These are phyloP conservation scores for Saxidomus purpurata DNA, from an alignment of 1,140 invertebrate species.

Conservation along the genomic window DNA sequence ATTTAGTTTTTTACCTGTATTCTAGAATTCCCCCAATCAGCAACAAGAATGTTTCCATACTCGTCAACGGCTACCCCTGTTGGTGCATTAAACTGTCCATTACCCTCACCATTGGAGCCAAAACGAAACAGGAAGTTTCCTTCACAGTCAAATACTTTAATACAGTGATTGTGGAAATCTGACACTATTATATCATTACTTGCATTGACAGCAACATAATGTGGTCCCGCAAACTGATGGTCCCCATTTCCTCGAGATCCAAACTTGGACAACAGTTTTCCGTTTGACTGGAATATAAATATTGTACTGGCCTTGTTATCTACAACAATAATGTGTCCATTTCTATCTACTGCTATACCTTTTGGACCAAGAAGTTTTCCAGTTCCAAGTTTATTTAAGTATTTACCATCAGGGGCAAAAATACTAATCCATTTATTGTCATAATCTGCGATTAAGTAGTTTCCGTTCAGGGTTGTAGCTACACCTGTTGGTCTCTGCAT, in stretches of 20 bases:
- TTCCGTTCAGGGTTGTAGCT: conserved; percentile 87
- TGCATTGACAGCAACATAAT: conserved; percentile 88
- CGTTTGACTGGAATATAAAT: conserved; percentile 88
- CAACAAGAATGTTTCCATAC: conserved; percentile 88
- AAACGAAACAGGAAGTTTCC: conserved; percentile 85
- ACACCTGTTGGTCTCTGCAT: conserved; percentile 89
- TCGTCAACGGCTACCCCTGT: conserved; percentile 88
- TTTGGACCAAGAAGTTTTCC: conserved; percentile 89
- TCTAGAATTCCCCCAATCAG: conserved; percentile 89
- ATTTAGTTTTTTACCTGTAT: conserved; percentile 89
- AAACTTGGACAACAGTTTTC: conserved; percentile 86
- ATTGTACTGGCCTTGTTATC: conserved; percentile 89
- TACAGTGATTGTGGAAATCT: conserved; percentile 89
- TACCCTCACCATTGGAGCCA: conserved; percentile 87
- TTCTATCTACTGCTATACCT: conserved; percentile 87
- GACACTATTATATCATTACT: conserved; percentile 88
- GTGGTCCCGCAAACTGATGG: conserved; percentile 89
- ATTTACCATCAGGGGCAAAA: conserved; percentile 88
- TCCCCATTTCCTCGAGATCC: conserved; percentile 86
- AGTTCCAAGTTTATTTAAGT: conserved; percentile 88
- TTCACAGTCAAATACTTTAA: conserved; percentile 87
- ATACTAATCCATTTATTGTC: conserved; percentile 89
- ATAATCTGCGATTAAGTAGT: conserved; percentile 89
- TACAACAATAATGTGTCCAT: conserved; percentile 89
- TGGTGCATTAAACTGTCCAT: conserved; percentile 89